A percentile compares a stretch with the other conserved stretches of the same genome.
These are phyloP conservation scores for Epsilonema sp. DNA, from an alignment of 2,888 invertebrate genomes.

Conservation along the genomic window DNA sequence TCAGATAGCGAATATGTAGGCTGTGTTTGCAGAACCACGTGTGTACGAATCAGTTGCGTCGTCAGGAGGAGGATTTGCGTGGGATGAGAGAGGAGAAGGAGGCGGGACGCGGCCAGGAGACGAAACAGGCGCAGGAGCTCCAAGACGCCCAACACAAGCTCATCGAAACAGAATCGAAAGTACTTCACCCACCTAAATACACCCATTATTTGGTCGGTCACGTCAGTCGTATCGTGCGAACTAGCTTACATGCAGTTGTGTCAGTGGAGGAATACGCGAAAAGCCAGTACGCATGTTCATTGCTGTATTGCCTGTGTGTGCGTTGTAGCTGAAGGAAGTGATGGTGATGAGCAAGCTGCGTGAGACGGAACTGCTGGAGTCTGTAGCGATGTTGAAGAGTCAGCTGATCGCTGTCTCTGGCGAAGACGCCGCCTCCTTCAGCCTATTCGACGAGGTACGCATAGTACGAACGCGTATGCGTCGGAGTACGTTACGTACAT, in stretches of 20 bases:
- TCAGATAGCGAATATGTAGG: no score
- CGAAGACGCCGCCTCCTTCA: no score
- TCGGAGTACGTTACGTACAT: no score
- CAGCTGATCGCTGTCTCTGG: slow-evolving; percentile 82
- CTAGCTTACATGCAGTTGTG: no score
- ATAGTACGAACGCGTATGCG: no score
- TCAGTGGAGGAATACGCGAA: no score
- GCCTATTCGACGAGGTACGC: no score
- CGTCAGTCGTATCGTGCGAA: no score
- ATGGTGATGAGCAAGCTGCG: slow-evolving; percentile 76
- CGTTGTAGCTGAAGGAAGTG: slow-evolving; percentile 57
- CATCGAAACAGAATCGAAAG: neutral
- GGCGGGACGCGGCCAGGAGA: slow-evolving; percentile 22
- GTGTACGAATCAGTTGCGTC: slow-evolving; percentile 38
- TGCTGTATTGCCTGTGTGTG: no score
- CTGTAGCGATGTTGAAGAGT: slow-evolving; percentile 72
- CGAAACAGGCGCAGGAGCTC: slow-evolving; percentile 5
- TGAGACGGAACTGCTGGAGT: slow-evolving; percentile 81
- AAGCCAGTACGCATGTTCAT: no score
- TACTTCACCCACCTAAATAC: neutral
- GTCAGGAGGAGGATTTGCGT: slow-evolving; percentile 82
- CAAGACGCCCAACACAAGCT: neutral
- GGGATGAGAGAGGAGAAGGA: slow-evolving; percentile 59
- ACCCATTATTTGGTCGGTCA: no score
- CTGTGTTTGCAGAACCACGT: slow-evolving; percentile 35